Percentiles rank a stretch among this genome's conserved stretches.
Conservation (phyloP, 37 sponge, comb jelly and placozoan species). For the Crambe crambe region DNA sequence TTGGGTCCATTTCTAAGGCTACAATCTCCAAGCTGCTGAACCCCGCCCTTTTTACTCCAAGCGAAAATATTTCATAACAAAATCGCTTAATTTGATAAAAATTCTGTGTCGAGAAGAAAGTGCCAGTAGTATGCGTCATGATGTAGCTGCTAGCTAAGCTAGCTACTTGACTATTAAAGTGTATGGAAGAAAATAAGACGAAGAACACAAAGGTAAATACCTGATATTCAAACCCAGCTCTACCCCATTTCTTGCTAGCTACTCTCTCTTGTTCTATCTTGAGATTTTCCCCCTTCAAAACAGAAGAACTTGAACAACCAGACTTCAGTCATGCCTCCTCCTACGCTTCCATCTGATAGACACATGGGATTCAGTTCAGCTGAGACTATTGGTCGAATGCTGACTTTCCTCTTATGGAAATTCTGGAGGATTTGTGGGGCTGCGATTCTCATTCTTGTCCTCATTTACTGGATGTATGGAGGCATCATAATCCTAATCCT, state of each 20-base stretch:
- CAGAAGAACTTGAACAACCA: not conserved
- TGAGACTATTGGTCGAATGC: conserved; percentile 58
- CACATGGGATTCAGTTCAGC: conserved; percentile 91
- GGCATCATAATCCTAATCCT: conserved; percentile 84
- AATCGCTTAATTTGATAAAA: not conserved
- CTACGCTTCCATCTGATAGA: conserved; percentile 72
- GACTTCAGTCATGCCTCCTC: conserved; percentile 10
- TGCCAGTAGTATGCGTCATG: too few relatives aligned
- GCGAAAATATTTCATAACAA: conserved; percentile 2
- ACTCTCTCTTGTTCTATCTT: too few relatives aligned
- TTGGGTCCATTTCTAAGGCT: too few relatives aligned
- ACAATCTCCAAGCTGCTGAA: too few relatives aligned
- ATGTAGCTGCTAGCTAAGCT: not conserved
- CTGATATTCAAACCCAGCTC: too few relatives aligned
- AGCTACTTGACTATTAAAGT: not conserved
- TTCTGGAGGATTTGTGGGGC: conserved; percentile 94
- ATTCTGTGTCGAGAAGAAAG: not conserved
- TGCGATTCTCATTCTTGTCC: conserved; percentile 87
- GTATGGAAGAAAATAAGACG: not conserved
- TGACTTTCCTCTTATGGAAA: conserved; percentile 67
- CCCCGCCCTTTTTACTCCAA: conserved; percentile 1
- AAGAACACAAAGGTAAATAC: not conserved
- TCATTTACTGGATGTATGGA: conserved; percentile 96
- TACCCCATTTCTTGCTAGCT: too few relatives aligned
- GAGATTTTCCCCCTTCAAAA: too few relatives aligned